Base-by-base conservation (phyloP, 2,797 vertebrate species). In the Varecia variegata region DNA sequence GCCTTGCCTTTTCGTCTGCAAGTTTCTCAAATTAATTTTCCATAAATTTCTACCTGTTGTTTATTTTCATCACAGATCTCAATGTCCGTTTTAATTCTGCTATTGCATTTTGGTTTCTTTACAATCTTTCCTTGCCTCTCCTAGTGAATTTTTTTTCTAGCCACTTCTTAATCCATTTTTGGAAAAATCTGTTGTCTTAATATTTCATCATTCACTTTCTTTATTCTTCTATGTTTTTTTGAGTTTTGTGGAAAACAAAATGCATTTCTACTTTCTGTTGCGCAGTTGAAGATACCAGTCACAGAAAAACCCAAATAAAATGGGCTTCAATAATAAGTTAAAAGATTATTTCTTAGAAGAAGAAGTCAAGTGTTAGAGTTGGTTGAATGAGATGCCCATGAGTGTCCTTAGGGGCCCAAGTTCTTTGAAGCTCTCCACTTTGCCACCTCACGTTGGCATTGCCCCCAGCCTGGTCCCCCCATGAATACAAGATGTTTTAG, bases 21-120 rank as follows among this genome's bases (percentile, higher is more conserved):
- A 21, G 60, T n/a, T 77, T 89, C 74, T 96, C 52, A 54, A 8
- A 77, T 80, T 68, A 62, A 79, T 93, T 92, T 14, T 94, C 43
- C 11, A 11, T 38, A 58, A 73, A 23, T 80, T n/a, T 68, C 54
- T 87, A 52, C 83, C 73, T 35, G 25, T 86, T 82, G 50, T 52
- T 84, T 87, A 15, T 87, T 87, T 71, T 32, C 13, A 4, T n/a
- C 58, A 30, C 20, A 65, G 43, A 88, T 56, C 74, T 54, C 12
- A 40, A 0, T 4, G 25, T 43, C 52, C 47, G 11, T 13, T 85
- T 79, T 47, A 43, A 56, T 62, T 92, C 67, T 7, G 14, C 6
- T 47, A 0, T 70, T 83, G 5, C 10, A 7, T 67, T 45, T 32
- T 88, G 40, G 27, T 83, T 87, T 90, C 38, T 38, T 38, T 52